Conservation (phyloP, 1,140 invertebrate species). For the Drosophila dunni region DNA sequence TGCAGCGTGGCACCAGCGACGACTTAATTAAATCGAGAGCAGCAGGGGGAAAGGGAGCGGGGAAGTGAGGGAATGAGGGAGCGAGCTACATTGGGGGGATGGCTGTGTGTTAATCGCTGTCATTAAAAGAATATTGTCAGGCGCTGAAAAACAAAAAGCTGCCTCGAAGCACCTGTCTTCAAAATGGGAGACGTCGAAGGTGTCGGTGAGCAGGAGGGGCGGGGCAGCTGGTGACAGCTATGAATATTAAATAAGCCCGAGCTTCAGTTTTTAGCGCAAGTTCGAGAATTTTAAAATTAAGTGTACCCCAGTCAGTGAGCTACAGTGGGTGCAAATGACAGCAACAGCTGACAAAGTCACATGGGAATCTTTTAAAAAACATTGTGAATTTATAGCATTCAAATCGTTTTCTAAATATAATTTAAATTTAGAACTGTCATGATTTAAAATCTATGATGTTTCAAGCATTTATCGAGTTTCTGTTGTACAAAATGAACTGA, state of each 20-base stretch:
- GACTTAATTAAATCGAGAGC: slow-evolving; percentile 77
- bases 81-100: slow-evolving; percentile 11
- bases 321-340: slow-evolving; percentile 4
- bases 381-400: too few relatives aligned
- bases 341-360: not conserved
- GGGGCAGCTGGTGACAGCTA: slow-evolving; percentile 40
- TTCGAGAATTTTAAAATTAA: slow-evolving; percentile 59
- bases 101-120: slow-evolving; percentile 64
- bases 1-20: slow-evolving; percentile 40
- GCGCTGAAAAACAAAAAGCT: slow-evolving; percentile 68
- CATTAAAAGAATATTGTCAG: slow-evolving; percentile 81
- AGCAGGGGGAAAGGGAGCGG: not conserved
- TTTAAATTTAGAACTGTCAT: too few relatives aligned
- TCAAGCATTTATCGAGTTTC: too few relatives aligned
- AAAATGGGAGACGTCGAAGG: not conserved
- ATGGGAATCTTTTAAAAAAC: not conserved
- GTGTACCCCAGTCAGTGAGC: slow-evolving; percentile 10
- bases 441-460: too few relatives aligned
- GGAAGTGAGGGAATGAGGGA: not conserved
- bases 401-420: too few relatives aligned
- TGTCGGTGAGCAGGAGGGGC: not conserved
- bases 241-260: slow-evolving; percentile 70
- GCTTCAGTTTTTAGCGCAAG: slow-evolving; percentile 55
- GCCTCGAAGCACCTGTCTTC: slow-evolving; percentile 57
- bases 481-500: too few relatives aligned